Evolutionary conservation across 2,797 vertebrate species (phyloP).

Genomic region (Rhyacichthys aspro): DNA sequence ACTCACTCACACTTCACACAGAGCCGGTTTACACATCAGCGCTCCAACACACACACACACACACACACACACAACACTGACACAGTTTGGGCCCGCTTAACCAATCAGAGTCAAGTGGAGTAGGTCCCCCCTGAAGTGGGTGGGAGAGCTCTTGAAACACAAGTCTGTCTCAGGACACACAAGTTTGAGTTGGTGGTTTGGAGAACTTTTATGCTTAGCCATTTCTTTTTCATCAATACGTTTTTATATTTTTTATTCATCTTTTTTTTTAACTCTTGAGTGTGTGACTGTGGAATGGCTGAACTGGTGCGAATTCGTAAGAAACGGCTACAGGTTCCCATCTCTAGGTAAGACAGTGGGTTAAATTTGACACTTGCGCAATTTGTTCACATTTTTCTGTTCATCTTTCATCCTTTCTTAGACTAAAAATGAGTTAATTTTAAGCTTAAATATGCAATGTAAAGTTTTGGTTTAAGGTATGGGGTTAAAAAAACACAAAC

Average conservation of each 20-base stretch:
- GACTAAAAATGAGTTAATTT: no score
- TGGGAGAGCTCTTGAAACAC: constrained; percentile 68
- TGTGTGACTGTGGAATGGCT: constrained; percentile 77
- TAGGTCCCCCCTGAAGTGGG: constrained; percentile 77
- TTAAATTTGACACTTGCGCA: constrained; percentile 9
- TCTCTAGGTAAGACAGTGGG: constrained; percentile 81
- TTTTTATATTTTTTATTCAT: constrained; percentile 28
- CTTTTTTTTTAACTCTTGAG: constrained; percentile 25
- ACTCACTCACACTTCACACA: constrained; percentile 67
- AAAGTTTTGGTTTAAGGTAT: no score
- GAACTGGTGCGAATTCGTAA: constrained; percentile 82
- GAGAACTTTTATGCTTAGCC: constrained; percentile 62
- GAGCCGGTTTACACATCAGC: constrained; percentile 55
- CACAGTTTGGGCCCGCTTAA: constrained; percentile 59
- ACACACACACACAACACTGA: constrained; percentile 49
- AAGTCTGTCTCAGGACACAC: constrained; percentile 76
- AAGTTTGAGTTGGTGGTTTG: constrained; percentile 71
- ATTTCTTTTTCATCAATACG: constrained; percentile 18
- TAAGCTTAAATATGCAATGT: no score
- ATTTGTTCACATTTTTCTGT: no score
- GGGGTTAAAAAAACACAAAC: no score
- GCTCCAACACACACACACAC: constrained; percentile 42
- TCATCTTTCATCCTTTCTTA: no score
- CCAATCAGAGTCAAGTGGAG: constrained; percentile 79
- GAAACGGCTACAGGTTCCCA: constrained; percentile 84